A percentile compares a stretch with the other conserved stretches of the same genome.
phyloP scores from a whole-genome alignment of 2,797 vertebrate species.

The Coranthus polyacanthus region DNA sequence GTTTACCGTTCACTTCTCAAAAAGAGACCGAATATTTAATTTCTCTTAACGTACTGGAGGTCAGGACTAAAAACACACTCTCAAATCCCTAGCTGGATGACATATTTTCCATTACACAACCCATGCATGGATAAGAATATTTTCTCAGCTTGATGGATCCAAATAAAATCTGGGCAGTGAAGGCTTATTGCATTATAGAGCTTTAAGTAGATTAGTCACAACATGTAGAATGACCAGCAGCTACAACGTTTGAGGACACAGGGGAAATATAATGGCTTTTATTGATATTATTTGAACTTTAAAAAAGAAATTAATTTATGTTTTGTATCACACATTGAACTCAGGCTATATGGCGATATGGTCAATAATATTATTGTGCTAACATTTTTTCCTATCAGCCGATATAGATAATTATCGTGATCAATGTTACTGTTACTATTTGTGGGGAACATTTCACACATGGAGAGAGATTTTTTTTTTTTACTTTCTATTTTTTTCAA shows the following conservation, averaged over 20 bases:
- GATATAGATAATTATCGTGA: too few species aligned
- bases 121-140: not conserved
- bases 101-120: conserved; percentile 8
- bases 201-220: conserved; percentile 43
- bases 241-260: not conserved
- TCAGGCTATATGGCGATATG: too few species aligned
- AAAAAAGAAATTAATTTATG: too few species aligned
- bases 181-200: conserved; percentile 42
- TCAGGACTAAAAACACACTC: not conserved
- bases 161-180: conserved; percentile 22
- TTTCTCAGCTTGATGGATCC: conserved; percentile 28
- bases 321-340: too few species aligned
- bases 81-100: not conserved
- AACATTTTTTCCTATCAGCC: too few species aligned
- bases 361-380: too few species aligned
- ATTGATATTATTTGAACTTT: too few species aligned
- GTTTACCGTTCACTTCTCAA: not conserved
- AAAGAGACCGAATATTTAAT: not conserved
- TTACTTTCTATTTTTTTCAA: too few species aligned
- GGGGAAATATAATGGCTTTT: too few species aligned
- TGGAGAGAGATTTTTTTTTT: too few species aligned
- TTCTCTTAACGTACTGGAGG: not conserved
- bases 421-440: too few species aligned
- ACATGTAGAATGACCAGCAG: conserved; percentile 18
- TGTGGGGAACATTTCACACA: too few species aligned